These are phyloP conservation scores for Odontocolon sp. DNA, from an alignment of 2,888 invertebrate species.

Conservation along the genomic window DNA sequence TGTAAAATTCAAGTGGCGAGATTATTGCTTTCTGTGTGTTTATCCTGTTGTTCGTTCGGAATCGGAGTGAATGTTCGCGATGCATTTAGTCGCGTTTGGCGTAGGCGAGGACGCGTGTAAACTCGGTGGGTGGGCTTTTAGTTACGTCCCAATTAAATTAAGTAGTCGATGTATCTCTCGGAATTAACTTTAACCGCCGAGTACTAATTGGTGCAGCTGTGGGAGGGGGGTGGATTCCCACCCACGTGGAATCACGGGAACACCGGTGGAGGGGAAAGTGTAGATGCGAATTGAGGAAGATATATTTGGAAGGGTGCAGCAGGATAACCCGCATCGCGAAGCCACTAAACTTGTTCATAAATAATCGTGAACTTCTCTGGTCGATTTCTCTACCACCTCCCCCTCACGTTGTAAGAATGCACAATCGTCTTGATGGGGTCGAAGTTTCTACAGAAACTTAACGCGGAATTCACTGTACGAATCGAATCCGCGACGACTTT, in stretches of 20 bases:
- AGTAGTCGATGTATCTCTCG: slow-evolving; percentile 59
- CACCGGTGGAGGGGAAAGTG: not conserved
- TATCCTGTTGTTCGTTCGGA: not conserved
- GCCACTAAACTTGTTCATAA: too few relatives aligned
- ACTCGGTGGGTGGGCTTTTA: slow-evolving; percentile 32
- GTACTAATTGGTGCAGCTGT: slow-evolving; percentile 66
- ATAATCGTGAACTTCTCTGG: too few relatives aligned
- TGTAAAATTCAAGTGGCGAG: too few relatives aligned
- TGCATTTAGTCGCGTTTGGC: not conserved
- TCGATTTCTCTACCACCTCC: too few relatives aligned
- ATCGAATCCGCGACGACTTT: too few relatives aligned
- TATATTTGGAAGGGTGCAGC: too few relatives aligned
- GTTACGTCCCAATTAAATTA: slow-evolving; percentile 66
- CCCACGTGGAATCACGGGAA: not conserved
- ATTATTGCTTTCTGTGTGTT: not conserved
- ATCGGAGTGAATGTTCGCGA: not conserved
- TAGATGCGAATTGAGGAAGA: too few relatives aligned
- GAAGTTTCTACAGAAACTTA: too few relatives aligned
- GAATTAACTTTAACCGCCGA: slow-evolving; percentile 65
- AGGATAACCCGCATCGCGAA: too few relatives aligned
- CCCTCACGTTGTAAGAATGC: too few relatives aligned
- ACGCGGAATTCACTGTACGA: too few relatives aligned
- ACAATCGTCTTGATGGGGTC: too few relatives aligned
- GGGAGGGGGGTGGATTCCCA: not conserved
- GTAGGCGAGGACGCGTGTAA: slow-evolving; percentile 9